These are phyloP conservation scores for Orthonychiurus folsomi DNA, from an alignment of 2,888 invertebrate genomes.

Conservation along the genomic window DNA sequence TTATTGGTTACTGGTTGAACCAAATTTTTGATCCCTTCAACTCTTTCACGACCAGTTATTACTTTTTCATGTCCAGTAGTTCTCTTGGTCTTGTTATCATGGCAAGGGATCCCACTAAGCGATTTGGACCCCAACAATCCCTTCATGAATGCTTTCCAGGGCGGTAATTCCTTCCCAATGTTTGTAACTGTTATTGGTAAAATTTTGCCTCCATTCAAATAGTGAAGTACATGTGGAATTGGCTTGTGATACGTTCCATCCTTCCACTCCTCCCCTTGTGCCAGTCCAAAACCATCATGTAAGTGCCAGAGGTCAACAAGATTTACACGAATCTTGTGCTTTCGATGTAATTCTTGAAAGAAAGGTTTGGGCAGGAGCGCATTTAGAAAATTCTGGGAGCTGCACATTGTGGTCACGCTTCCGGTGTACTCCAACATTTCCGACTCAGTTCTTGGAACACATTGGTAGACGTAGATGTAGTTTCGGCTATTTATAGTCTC, in stretches of 20 bases:
- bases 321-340: not conserved
- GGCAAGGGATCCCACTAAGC: no score
- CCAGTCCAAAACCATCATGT: not conserved
- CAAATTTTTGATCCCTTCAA: no score
- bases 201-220: not conserved
- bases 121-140: no score
- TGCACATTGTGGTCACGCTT: not conserved
- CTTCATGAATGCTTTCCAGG: not conserved
- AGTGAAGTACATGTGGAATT: not conserved
- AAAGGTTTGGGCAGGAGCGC: not conserved
- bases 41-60: no score
- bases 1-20: no score
- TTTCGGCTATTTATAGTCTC: not conserved
- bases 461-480: not conserved
- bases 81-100: no score
- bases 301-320: not conserved
- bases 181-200: not conserved
- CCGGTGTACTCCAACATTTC: not conserved
- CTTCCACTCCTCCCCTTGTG: not conserved
- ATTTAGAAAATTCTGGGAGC: not conserved
- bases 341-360: not conserved
- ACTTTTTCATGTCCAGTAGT: no score
- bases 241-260: not conserved
- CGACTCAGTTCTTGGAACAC: not conserved
- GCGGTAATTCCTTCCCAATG: not conserved